Evolutionary conservation across 2,888 invertebrate species (phyloP).

Genomic region (Tinea semifulvella): DNA sequence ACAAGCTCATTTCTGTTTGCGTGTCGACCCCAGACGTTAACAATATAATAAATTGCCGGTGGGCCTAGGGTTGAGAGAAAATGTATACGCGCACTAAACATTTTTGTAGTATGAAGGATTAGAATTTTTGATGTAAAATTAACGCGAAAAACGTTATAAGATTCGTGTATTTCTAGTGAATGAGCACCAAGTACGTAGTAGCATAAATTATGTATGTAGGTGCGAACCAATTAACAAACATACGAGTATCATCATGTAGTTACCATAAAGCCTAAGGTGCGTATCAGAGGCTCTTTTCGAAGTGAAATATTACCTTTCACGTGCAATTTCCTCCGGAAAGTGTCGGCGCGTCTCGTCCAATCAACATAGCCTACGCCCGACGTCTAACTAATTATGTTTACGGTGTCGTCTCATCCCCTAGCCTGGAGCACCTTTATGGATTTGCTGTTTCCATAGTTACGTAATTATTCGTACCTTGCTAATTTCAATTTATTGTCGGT

Average conservation of each 20-base stretch:
- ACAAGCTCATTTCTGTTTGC: conserved; percentile 32
- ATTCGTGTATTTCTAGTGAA: background rate
- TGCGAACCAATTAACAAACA: conserved; percentile 8
- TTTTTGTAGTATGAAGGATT: background rate
- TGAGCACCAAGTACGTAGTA: background rate
- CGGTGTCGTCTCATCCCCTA: conserved; percentile 28
- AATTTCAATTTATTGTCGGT: background rate
- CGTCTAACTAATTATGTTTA: conserved; percentile 46
- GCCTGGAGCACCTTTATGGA: conserved; percentile 20
- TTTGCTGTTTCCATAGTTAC: conserved; percentile 23
- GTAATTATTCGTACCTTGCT: background rate
- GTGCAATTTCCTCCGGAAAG: conserved; percentile 38
- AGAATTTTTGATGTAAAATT: too few relatives aligned
- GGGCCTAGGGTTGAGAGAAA: conserved; percentile 24
- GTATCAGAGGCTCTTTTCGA: conserved; percentile 34
- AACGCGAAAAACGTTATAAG: too few relatives aligned
- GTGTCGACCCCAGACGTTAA: conserved; percentile 30
- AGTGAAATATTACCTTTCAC: conserved; percentile 44
- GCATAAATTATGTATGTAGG: conserved; percentile 7
- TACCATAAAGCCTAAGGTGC: conserved; percentile 22
- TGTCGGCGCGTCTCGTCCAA: conserved; percentile 41
- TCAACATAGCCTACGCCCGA: conserved; percentile 35
- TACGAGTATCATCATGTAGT: conserved; percentile 3
- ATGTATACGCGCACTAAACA: conserved; percentile 1
- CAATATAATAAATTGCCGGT: conserved; percentile 34